Conservation (phyloP, 2,797 vertebrate genomes). For the Telmatherina bonti region DNA sequence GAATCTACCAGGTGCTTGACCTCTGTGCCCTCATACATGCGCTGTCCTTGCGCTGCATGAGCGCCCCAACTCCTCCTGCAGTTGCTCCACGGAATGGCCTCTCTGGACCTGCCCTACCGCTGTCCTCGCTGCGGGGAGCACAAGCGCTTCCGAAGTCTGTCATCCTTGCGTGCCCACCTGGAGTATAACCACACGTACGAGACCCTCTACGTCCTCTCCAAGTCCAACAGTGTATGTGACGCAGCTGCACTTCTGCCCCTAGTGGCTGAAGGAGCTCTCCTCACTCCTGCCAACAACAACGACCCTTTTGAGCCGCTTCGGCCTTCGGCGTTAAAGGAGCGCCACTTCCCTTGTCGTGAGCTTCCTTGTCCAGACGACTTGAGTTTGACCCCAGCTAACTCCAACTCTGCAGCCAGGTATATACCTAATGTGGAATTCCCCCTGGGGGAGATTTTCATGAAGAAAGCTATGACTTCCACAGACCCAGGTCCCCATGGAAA, state of each 20-base stretch:
- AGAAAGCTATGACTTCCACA: slow-evolving; percentile 90
- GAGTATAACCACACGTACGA: slow-evolving; percentile 99
- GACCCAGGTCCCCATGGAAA: slow-evolving; percentile 84
- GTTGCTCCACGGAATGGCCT: slow-evolving; percentile 91
- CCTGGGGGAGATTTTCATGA: slow-evolving; percentile 91
- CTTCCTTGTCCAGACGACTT: slow-evolving; percentile 93
- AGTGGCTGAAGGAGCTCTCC: slow-evolving; percentile 86
- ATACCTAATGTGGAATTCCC: slow-evolving; percentile 98
- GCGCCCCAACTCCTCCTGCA: slow-evolving; percentile 68
- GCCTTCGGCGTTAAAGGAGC: slow-evolving; percentile 88
- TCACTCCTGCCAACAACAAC: slow-evolving; percentile 85
- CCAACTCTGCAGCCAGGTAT: slow-evolving; percentile 86
- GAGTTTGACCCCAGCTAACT: slow-evolving; percentile 84
- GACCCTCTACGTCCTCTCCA: slow-evolving; percentile 98
- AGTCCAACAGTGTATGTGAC: slow-evolving; percentile 97
- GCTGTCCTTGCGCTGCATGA: slow-evolving; percentile 75
- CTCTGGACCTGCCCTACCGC: slow-evolving; percentile 97
- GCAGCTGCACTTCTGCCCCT: slow-evolving; percentile 91
- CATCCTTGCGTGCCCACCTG: slow-evolving; percentile 95
- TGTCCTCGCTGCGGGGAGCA: slow-evolving; percentile 99
- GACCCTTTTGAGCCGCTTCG: slow-evolving; percentile 89
- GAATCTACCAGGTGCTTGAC: slow-evolving; percentile 59
- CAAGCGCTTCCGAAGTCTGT: slow-evolving; percentile 98
- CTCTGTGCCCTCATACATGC: slow-evolving; percentile 70
- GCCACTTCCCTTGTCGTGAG: slow-evolving; percentile 90